Evolutionary conservation across 2,888 invertebrate genomes (phyloP).

Genomic region (Eupithecia abbreviata): DNA sequence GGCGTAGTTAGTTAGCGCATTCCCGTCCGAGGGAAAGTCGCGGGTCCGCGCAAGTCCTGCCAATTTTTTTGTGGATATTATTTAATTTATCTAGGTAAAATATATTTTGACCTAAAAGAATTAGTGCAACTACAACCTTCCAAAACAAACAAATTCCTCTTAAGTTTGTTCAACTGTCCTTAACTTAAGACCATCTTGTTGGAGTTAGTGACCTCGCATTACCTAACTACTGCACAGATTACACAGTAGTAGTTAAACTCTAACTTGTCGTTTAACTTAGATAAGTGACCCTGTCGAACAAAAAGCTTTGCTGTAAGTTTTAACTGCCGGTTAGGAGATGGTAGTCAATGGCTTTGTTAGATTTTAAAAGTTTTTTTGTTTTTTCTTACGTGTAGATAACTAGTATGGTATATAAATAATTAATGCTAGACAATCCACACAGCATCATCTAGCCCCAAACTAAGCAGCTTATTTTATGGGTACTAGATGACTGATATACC

Average conservation of each 20-base stretch:
- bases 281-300: constrained; percentile 31
- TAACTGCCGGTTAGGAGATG: constrained; percentile 11
- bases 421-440: no score
- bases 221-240: constrained; percentile 16
- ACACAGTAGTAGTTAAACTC: constrained; percentile 1
- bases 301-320: constrained; percentile 29
- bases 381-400: not conserved
- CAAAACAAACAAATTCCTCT: not conserved
- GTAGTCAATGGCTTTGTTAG: not conserved
- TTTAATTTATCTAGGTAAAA: not conserved
- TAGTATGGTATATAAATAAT: not conserved
- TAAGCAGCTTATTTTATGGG: no score
- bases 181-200: not conserved
- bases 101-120: not conserved
- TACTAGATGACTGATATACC: no score
- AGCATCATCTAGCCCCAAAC: no score
- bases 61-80: no score
- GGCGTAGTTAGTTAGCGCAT: no score
- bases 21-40: no score
- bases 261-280: constrained; percentile 22
- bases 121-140: not conserved
- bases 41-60: no score
- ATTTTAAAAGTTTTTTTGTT: not conserved
- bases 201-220: constrained; percentile 11
- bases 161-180: not conserved